Base-by-base conservation (phyloP, 2,113 vertebrate genomes). In the Silurus glanis region DNA sequence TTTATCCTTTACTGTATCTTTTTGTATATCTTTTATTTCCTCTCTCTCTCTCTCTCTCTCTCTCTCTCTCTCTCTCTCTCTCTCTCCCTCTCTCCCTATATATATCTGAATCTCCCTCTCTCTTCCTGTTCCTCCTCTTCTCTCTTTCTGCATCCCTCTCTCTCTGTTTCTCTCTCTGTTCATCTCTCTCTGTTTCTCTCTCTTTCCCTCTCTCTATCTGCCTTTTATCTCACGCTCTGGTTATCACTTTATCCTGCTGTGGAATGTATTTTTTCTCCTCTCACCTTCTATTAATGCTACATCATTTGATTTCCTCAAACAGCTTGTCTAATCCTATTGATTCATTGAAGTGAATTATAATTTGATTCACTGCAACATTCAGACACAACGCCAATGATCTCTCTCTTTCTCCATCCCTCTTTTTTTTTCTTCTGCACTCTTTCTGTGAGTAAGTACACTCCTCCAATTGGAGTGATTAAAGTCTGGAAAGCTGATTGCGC, bases 401-500 rank as follows among this genome's bases (percentile, higher is more conserved):
- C 6, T 47, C 69, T 9, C 19, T 17, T 17, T 62, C 59, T 21
- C 59, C 4, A 2, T 0, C 19, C 6, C 9, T 56, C 51, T 79
- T 9, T 79, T 0, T 17, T 6, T 79, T 2, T 8, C 55, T 58
- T n/a, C 23, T 12, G 4, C 28, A 6, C 28, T 2, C 21, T 4
- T 19, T 49, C 3, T 64, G 19, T 83, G 25, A 37, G 51, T 45
- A 19, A 69, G 62, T 25, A 74, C 37, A 19, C 82, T 84, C 28
- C 37, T 74, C 25, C 25, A 17, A 5, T 6, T 83, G 28, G 58
- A 85, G 58, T 78, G 58, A 85, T 85, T 76, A 75, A 62, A 64
- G 58, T 85, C 72, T 37, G 74, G 25, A 67, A 79, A 85, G n/a
- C 83, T 66, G 83, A 55, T 64, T 25, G 83, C 23, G 71, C n/a